Percentiles rank a stretch among this genome's conserved stretches.
These are phyloP conservation scores for Macrophya alboannulata DNA, from an alignment of 2,888 invertebrate genomes.

Conservation along the genomic window DNA sequence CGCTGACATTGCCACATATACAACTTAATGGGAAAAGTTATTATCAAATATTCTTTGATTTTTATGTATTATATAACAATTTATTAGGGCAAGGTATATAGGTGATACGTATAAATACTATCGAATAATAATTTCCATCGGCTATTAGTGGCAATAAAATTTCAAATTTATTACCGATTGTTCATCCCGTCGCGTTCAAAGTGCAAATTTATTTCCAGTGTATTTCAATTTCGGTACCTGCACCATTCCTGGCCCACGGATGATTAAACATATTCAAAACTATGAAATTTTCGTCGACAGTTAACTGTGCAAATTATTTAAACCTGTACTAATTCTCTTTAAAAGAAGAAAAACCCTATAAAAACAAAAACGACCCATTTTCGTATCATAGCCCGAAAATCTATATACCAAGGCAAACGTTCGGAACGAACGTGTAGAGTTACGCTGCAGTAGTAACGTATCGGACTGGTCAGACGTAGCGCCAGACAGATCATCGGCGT, in stretches of 20 bases:
- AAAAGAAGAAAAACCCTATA: neutral
- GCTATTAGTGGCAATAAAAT: constrained; percentile 79
- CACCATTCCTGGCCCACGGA: neutral
- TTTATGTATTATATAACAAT: neutral
- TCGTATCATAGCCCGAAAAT: neutral
- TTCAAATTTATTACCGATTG: constrained; percentile 75
- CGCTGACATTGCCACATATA: neutral
- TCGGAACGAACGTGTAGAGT: neutral
- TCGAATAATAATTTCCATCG: constrained; percentile 75
- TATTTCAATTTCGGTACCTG: neutral
- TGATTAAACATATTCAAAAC: neutral
- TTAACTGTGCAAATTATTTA: neutral
- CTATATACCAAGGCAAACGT: neutral
- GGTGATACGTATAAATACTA: constrained; percentile 71
- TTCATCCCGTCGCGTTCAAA: constrained; percentile 51
- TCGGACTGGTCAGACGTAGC: neutral
- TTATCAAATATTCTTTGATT: neutral
- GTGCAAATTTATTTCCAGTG: neutral
- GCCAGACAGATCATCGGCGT: neutral
- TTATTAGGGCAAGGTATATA: neutral
- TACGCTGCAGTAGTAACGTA: neutral
- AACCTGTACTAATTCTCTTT: neutral
- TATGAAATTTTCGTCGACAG: neutral
- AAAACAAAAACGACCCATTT: neutral
- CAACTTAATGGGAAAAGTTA: neutral